Percentiles rank a stretch among this genome's conserved stretches.
Conservation (phyloP, 2,888 invertebrate genomes). For the Marronus borbonicus region DNA sequence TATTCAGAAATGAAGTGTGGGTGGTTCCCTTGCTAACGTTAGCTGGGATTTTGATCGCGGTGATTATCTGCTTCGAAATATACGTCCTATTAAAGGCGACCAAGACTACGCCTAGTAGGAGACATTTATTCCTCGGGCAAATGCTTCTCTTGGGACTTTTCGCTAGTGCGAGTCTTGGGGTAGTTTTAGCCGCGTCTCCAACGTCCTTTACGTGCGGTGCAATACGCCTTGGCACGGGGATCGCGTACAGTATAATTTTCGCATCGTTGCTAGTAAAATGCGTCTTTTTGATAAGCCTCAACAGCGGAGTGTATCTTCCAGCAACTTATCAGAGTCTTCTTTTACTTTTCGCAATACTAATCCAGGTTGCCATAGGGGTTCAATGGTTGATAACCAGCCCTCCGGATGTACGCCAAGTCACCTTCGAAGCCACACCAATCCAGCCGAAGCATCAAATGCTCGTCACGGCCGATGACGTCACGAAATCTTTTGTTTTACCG, state of each 20-base stretch:
- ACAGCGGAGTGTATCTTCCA: conserved; percentile 92
- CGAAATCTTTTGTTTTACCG: conserved; percentile 66
- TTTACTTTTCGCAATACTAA: conserved; percentile 91
- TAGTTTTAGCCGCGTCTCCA: conserved; percentile 84
- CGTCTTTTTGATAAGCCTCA: conserved; percentile 92
- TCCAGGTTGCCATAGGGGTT: conserved; percentile 88
- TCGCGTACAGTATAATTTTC: conserved; percentile 89
- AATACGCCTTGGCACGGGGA: conserved; percentile 86
- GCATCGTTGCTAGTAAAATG: conserved; percentile 94
- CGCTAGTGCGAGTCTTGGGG: conserved; percentile 85
- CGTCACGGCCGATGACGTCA: conserved; percentile 68
- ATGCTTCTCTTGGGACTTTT: conserved; percentile 89
- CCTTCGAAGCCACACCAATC: conserved; percentile 66
- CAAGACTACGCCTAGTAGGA: conserved; percentile 85
- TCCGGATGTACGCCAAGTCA: conserved; percentile 74
- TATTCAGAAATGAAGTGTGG: conserved; percentile 85
- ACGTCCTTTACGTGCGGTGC: conserved; percentile 86
- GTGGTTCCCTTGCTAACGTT: conserved; percentile 90
- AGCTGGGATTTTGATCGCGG: conserved; percentile 86
- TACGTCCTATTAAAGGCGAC: conserved; percentile 91
- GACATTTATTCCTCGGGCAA: conserved; percentile 90
- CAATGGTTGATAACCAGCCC: conserved; percentile 89
- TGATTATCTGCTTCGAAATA: conserved; percentile 90
- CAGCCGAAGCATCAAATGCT: conserved; percentile 66
- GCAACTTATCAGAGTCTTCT: conserved; percentile 93